Conservation (phyloP, 2,113 vertebrate genomes). For the Oryzias javanicus region DNA sequence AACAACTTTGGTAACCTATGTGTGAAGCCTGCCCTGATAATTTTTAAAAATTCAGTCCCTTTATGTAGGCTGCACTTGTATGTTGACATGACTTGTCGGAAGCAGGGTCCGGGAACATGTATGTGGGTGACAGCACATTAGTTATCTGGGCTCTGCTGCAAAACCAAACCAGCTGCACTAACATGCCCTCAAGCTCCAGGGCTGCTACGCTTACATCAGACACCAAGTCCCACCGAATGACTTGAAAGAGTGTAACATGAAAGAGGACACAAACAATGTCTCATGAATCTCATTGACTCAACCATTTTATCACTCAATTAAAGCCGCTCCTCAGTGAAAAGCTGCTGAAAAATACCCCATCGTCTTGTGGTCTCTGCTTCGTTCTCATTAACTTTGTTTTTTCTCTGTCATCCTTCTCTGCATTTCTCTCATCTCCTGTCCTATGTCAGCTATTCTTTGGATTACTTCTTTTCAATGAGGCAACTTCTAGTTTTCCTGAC, state of each 20-base stretch:
- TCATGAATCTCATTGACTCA: slow-evolving; percentile 30
- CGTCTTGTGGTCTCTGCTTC: slow-evolving; percentile 9
- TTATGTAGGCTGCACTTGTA: too few relatives aligned
- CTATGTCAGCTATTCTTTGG: slow-evolving; percentile 17
- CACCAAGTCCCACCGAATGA: slow-evolving; percentile 6
- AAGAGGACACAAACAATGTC: slow-evolving; percentile 12
- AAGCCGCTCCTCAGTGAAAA: slow-evolving; percentile 4
- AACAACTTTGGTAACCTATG: background rate
- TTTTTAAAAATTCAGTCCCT: too few relatives aligned
- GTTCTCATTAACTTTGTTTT: slow-evolving; percentile 27
- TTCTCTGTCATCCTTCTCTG: background rate
- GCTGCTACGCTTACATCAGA: slow-evolving; percentile 24
- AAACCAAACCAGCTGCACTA: slow-evolving; percentile 4
- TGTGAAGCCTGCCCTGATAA: background rate
- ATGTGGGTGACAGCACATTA: background rate
- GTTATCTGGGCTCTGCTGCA: background rate
- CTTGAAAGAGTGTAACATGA: slow-evolving; percentile 30
- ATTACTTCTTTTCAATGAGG: background rate
- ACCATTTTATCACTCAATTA: slow-evolving; percentile 9
- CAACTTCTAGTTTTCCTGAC: background rate
- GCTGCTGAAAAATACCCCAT: slow-evolving; percentile 19
- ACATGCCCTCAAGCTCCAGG: slow-evolving; percentile 12
- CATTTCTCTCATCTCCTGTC: slow-evolving; percentile 8
- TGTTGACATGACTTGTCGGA: background rate
- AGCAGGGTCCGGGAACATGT: background rate